Percentiles rank a stretch among this genome's conserved stretches.
Conservation (phyloP, 2,888 invertebrate species). For the Dorcus parallelipipedus region DNA sequence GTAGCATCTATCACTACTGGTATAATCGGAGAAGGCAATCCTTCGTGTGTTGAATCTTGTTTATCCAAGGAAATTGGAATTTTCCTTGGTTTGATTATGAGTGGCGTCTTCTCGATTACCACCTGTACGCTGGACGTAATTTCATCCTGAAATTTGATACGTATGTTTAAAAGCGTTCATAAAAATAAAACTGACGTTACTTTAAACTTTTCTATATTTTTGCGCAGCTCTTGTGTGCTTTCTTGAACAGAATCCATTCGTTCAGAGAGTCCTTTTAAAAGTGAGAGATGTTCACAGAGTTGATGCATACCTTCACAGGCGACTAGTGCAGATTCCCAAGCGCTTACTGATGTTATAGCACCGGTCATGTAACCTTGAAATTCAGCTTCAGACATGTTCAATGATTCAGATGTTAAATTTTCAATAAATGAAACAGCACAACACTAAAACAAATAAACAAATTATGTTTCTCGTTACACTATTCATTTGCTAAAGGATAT, state of each 20-base stretch:
- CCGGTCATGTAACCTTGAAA: conserved; percentile 94
- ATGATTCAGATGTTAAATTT: conserved; percentile 88
- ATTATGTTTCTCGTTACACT: background rate
- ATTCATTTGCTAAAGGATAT: too few relatives aligned
- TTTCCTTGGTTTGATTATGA: conserved; percentile 64
- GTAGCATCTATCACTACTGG: conserved; percentile 20
- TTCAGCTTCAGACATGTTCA: conserved; percentile 87
- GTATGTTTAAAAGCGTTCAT: background rate
- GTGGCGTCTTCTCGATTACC: conserved; percentile 71
- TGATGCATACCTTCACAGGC: conserved; percentile 83
- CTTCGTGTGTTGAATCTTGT: conserved; percentile 26
- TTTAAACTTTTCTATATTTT: conserved; percentile 71
- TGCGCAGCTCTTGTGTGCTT: conserved; percentile 63
- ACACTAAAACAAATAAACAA: conserved; percentile 62
- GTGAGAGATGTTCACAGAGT: conserved; percentile 73
- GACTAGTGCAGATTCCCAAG: conserved; percentile 77
- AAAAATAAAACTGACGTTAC: conserved; percentile 40
- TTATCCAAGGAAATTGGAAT: conserved; percentile 56
- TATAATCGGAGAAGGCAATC: conserved; percentile 30
- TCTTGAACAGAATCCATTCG: conserved; percentile 62
- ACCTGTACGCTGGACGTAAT: conserved; percentile 69
- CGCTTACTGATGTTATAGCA: conserved; percentile 78
- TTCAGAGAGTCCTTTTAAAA: conserved; percentile 63
- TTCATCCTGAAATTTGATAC: conserved; percentile 56
- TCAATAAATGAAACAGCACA: conserved; percentile 98